phyloP scores from a whole-genome alignment of 2,797 vertebrate genomes.

The Monodelphis domestica region DNA sequence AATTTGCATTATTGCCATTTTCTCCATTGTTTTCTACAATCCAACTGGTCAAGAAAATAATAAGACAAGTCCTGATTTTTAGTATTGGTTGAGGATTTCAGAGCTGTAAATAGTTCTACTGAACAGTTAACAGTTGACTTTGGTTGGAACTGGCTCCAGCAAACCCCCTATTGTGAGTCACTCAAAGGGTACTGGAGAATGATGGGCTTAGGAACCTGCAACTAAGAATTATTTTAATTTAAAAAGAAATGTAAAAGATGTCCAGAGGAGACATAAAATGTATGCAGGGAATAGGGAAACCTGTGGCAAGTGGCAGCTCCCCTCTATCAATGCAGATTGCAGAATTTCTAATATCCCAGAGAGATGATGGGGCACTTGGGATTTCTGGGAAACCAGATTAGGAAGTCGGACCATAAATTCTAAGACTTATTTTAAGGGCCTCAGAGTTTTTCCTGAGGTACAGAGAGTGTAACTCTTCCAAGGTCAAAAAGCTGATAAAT shows the following conservation, averaged over 20 bases:
- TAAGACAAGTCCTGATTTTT: not conserved
- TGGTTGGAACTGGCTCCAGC: not conserved
- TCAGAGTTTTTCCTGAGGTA: not conserved
- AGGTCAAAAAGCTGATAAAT: not conserved
- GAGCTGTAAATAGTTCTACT: not conserved
- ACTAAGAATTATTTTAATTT: not conserved
- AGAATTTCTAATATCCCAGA: not conserved
- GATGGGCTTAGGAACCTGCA: not conserved
- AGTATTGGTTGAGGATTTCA: not conserved
- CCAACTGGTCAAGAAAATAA: not conserved
- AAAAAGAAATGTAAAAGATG: not conserved
- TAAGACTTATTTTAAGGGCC: not conserved
- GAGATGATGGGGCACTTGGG: not conserved
- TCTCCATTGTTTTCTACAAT: not conserved
- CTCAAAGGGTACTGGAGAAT: not conserved
- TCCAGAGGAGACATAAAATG: not conserved
- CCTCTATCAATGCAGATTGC: not conserved
- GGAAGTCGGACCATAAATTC: not conserved
- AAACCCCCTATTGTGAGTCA: not conserved
- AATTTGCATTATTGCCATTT: not conserved
- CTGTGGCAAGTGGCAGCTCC: not conserved
- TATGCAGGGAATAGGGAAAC: not conserved
- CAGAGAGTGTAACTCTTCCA: not conserved
- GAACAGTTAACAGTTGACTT: not conserved
- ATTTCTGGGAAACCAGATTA: not conserved